These are phyloP conservation scores for Cryptomyrus ogoouensis DNA, from an alignment of 2,113 vertebrate genomes.

Conservation along the genomic window DNA sequence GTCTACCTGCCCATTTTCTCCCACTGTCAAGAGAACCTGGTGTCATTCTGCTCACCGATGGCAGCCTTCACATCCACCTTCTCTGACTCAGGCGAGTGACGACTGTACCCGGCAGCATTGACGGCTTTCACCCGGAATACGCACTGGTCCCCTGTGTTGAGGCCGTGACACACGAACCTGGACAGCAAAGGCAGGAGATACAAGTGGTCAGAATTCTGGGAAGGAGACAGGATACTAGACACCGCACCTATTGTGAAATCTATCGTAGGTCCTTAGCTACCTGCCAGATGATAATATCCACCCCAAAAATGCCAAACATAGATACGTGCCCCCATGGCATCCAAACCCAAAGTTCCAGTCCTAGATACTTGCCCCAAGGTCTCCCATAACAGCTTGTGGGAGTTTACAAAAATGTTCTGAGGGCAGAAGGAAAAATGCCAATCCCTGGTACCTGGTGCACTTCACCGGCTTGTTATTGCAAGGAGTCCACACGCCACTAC, in stretches of 20 bases:
- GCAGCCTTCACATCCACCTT: slow-evolving; percentile 78
- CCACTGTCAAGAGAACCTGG: neutral
- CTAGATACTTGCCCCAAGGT: neutral
- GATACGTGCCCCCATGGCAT: neutral
- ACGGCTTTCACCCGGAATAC: slow-evolving; percentile 88
- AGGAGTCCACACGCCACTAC: slow-evolving; percentile 81
- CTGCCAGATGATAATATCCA: neutral
- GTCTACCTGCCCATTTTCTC: too few species aligned
- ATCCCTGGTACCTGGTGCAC: slow-evolving; percentile 70
- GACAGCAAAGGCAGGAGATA: neutral
- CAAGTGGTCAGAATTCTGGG: neutral
- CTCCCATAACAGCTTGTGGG: neutral
- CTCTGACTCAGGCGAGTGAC: slow-evolving; percentile 76
- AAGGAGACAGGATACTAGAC: neutral
- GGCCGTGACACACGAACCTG: slow-evolving; percentile 91
- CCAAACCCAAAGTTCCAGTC: neutral
- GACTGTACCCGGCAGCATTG: slow-evolving; percentile 93
- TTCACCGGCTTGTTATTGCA: slow-evolving; percentile 97
- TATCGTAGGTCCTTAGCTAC: neutral
- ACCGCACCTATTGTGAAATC: neutral
- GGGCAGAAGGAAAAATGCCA: neutral
- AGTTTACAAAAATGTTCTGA: too few species aligned
- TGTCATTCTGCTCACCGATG: slow-evolving; percentile 71
- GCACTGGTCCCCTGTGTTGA: slow-evolving; percentile 68
- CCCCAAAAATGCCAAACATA: neutral